Base-by-base conservation (phyloP, 2,113 vertebrate species). In the Plecotus auritus region DNA sequence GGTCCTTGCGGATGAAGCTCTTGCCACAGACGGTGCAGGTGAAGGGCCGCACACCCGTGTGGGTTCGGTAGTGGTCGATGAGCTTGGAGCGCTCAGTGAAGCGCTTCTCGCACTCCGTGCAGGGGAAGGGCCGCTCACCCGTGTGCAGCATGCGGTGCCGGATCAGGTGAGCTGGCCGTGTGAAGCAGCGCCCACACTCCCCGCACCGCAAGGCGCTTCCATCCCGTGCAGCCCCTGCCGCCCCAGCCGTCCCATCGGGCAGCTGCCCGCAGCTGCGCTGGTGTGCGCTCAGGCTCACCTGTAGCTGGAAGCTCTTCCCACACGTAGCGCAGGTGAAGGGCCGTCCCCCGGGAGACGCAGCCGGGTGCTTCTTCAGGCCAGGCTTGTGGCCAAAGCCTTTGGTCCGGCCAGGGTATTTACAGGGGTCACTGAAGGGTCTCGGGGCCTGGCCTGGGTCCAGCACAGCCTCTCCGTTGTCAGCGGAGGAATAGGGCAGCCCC, bases 131-230 rank as follows among this genome's bases (percentile, higher is more conserved):
- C 93, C 97, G 91, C 94, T 97, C 97, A 1, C 97, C 97, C 0
- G 97, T 97, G 94, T 98, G 97, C 23, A 97, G 93, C 97, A 97
- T 98, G 86, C 97, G 95, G 94, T 97, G 97, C 35, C 98, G 98
- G 73, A 97, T 98, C 85, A 99, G 98, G 97, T 99, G 99, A 0
- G 99, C 99, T 14, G 99, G 99, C 81, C 99, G 99, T 0, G 99
- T 99, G 98, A 99, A 99, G 73, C 99, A 98, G 95, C 99, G 99
- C 51, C 99, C 97, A 5, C 97, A 97, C 67, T 96, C 96, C 1
- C 96, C 96, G 28, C 93, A 97, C 16, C 91, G 94, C 82, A 92
- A 90, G 70, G 94, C 94, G 22, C 56, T 95, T 51, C 91, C 73
- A 14, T 97, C 95, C n/a, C 96, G 67, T 0, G 95, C 28, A 28